Conservation (phyloP, 2,888 invertebrate species). For the Pollenia griseotomentosa region DNA sequence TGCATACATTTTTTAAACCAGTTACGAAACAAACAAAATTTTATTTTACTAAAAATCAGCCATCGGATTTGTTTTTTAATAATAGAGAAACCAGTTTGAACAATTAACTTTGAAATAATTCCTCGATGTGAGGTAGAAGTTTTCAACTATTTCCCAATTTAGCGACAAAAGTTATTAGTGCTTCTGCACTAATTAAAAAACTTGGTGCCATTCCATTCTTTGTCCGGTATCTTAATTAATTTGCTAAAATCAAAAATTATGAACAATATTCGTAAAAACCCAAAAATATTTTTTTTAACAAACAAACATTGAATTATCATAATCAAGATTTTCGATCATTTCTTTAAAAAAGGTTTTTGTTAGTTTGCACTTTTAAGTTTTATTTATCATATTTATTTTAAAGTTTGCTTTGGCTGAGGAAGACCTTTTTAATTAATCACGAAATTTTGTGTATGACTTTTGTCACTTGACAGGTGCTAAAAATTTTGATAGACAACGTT, state of each 20-base stretch:
- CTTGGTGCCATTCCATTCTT: slow-evolving; percentile 32
- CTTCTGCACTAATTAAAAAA: slow-evolving; percentile 69
- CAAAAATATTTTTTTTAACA: not conserved
- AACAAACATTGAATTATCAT: slow-evolving; percentile 11
- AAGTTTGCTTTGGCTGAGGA: no score
- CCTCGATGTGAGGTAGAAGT: slow-evolving; percentile 24
- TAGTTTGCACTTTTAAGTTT: slow-evolving; percentile 15
- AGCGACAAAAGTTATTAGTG: slow-evolving; percentile 63
- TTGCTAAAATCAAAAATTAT: not conserved
- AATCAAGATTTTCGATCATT: slow-evolving; percentile 35
- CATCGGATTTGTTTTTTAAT: not conserved
- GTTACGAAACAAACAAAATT: not conserved
- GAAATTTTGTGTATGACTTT: slow-evolving; percentile 16
- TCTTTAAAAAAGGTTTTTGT: slow-evolving; percentile 2
- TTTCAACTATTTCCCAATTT: slow-evolving; percentile 55
- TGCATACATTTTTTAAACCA: not conserved
- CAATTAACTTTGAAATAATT: slow-evolving; percentile 42
- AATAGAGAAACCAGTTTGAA: slow-evolving; percentile 34
- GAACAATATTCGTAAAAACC: slow-evolving; percentile 12
- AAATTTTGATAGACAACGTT: slow-evolving; percentile 47
- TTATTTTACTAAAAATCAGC: not conserved
- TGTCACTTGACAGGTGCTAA: slow-evolving; percentile 65
- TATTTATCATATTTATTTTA: slow-evolving; percentile 55
- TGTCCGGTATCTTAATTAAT: slow-evolving; percentile 3
- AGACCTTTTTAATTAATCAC: slow-evolving; percentile 26